Evolutionary conservation across 1,140 invertebrate genomes (phyloP), one percentile per base, ranked within the genome.

Genomic region (Saxidomus purpurata): DNA sequence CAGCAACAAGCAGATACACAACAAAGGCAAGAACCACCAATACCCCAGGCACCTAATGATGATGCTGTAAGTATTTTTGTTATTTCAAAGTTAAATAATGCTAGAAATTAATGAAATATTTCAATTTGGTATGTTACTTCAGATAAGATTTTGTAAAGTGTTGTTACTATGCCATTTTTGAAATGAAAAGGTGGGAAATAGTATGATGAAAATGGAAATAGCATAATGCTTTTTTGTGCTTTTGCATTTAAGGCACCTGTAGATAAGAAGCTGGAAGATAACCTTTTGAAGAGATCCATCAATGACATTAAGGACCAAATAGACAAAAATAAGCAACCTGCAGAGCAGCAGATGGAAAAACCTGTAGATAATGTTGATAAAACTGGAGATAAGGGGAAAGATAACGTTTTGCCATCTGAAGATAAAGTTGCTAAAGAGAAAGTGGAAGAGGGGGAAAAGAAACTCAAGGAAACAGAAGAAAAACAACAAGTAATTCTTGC

Each of bases 401-500:
- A 63, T 15, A 47, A 80, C 31, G 61, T 52, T 38, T 17, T 59
- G 22, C 17, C 19, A 19, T 8, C 11, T 43, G 36, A 69, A 74
- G 43, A 82, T 67, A 43, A 84, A 80, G 61, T 49, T 87, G 96
- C 97, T 55, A 95, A 96, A n/a, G 43, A 79, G 76, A 96, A 97
- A 90, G 94, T 96, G 17, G 95, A 96, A 36, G 95, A 96, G 17
- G 87, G 97, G 84, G 59, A 80, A 77, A n/a, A n/a, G 31, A 89
- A 76, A 28, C 25, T 38, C 13, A 61, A 61, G 79, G 85, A 77
- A 25, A 59, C 61, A 17, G 67, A 89, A 31, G 71, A 90, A 43
- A 77, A 97, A 92, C 94, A 97, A 15, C 96, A 97, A 89, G 94
- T 96, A 71, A 95, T 96, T 80, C 94, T 96, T 81, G 91, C 95